Evolutionary conservation across 2,113 vertebrate genomes (phyloP).

Genomic region (Heterochromis multidens): DNA sequence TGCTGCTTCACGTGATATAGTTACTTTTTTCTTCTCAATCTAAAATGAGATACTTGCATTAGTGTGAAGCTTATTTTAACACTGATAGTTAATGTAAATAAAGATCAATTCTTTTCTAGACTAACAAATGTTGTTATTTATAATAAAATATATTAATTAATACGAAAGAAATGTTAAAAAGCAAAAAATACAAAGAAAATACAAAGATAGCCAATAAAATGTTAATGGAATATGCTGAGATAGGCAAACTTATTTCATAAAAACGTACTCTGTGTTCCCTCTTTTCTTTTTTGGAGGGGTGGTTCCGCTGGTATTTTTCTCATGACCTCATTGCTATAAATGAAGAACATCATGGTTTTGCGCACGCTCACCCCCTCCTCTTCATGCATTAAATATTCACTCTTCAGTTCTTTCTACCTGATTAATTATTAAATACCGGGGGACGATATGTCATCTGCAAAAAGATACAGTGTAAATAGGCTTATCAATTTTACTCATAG

Average conservation of each 20-base stretch:
- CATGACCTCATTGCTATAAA: constrained; percentile 71
- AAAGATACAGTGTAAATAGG: constrained; percentile 77
- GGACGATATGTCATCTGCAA: constrained; percentile 76
- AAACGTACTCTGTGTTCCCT: neutral
- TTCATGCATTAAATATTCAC: constrained; percentile 78
- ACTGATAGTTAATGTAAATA: neutral
- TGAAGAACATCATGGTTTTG: constrained; percentile 48
- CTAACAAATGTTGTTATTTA: neutral
- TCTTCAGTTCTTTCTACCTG: constrained; percentile 57
- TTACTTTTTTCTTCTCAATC: neutral
- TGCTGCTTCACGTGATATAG: neutral
- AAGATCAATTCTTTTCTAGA: neutral
- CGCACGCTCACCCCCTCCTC: neutral
- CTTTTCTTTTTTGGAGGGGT: neutral
- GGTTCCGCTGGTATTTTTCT: neutral
- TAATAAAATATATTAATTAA: neutral
- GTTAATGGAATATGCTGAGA: neutral
- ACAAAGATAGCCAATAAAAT: too few relatives aligned
- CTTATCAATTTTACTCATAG: constrained; percentile 79
- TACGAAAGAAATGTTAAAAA: neutral
- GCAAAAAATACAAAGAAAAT: neutral
- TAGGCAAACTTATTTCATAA: neutral
- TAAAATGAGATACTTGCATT: neutral
- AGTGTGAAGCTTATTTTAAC: neutral
- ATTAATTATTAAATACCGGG: constrained; percentile 78